These are phyloP conservation scores for Apamea crenata DNA, from an alignment of 2,888 invertebrate genomes.

Conservation along the genomic window DNA sequence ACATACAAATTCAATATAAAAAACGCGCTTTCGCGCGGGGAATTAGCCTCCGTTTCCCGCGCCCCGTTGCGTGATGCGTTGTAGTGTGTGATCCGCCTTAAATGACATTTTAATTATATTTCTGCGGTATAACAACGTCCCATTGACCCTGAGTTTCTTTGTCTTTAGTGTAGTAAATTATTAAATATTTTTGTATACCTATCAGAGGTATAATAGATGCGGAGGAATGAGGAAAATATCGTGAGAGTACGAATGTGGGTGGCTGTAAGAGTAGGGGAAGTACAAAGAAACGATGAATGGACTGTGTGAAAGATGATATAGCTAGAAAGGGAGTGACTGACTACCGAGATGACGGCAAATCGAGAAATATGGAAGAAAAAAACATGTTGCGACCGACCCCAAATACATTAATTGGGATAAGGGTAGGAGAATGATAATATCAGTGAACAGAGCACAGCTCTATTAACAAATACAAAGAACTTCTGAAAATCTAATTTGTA, in stretches of 20 bases:
- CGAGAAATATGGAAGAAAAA: background rate
- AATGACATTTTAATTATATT: constrained; percentile 17
- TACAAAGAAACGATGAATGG: background rate
- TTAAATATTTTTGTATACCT: constrained; percentile 4
- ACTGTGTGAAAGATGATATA: background rate
- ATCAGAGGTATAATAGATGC: background rate
- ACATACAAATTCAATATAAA: too few relatives aligned
- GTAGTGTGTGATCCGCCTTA: too few relatives aligned
- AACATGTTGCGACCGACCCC: background rate
- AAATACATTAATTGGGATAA: background rate
- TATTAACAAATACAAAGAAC: constrained; percentile 28
- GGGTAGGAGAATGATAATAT: background rate
- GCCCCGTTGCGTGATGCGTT: too few relatives aligned
- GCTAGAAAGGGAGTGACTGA: background rate
- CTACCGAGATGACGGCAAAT: background rate
- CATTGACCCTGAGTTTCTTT: constrained; percentile 34
- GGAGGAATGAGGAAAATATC: background rate
- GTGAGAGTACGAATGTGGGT: background rate
- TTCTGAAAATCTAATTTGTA: constrained; percentile 38
- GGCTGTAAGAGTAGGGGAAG: background rate
- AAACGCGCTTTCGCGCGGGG: too few relatives aligned
- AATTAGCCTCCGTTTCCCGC: too few relatives aligned
- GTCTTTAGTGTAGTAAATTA: background rate
- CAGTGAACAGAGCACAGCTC: constrained; percentile 5
- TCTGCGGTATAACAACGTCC: constrained; percentile 1